Evolutionary conservation across 1,140 invertebrate genomes (phyloP).

Genomic region (Listronotus oregonensis): DNA sequence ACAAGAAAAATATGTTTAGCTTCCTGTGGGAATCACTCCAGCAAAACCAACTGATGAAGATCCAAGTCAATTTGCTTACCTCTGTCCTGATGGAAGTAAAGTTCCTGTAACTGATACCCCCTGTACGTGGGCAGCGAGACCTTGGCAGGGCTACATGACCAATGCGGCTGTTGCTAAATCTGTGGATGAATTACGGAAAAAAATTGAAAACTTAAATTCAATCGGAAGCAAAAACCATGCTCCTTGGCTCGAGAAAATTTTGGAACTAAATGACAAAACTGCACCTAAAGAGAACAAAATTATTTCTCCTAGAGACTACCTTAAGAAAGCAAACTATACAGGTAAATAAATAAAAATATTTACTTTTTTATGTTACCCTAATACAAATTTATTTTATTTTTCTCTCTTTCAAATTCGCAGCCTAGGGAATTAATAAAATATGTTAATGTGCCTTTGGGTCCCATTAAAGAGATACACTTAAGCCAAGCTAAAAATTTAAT

Average conservation of each 20-base stretch:
- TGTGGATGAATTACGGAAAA: constrained; percentile 52
- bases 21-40: constrained; percentile 63
- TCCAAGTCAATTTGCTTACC: constrained; percentile 68
- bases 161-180: constrained; percentile 64
- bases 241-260: constrained; percentile 59
- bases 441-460: too few species aligned
- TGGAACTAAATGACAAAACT: constrained; percentile 62
- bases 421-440: too few species aligned
- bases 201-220: constrained; percentile 54
- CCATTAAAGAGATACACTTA: too few species aligned
- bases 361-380: too few species aligned
- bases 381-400: too few species aligned
- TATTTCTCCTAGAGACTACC: constrained; percentile 66
- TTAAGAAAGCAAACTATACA: constrained; percentile 73
- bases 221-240: constrained; percentile 58
- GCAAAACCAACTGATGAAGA: constrained; percentile 60
- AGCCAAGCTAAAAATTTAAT: too few species aligned
- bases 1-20: constrained; percentile 44
- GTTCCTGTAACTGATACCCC: constrained; percentile 68
- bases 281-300: constrained; percentile 66
- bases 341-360: constrained; percentile 39
- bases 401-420: too few species aligned
- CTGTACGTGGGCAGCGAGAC: constrained; percentile 77
- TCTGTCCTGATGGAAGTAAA: constrained; percentile 82
- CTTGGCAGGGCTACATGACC: constrained; percentile 77